These are phyloP conservation scores for Bombus haemorrhoidalis DNA, from an alignment of 1,140 invertebrate genomes.

Conservation along the genomic window DNA sequence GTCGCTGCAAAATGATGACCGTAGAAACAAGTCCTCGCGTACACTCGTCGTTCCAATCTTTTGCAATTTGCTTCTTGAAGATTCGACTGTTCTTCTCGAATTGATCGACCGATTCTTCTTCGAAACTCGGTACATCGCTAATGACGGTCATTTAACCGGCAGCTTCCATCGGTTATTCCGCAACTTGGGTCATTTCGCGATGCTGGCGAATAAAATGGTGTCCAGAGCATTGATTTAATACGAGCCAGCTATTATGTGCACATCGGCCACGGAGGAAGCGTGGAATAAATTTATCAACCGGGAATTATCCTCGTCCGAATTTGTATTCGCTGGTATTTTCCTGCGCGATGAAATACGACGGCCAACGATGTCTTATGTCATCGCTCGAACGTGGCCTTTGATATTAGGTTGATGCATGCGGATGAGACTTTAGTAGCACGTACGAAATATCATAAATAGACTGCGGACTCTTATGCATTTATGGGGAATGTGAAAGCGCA, in stretches of 20 bases:
- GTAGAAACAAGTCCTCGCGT: not conserved
- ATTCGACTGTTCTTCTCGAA: not conserved
- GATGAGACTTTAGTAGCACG: no score
- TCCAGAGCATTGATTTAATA: slow-evolving; percentile 39
- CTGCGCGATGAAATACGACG: not conserved
- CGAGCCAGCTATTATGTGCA: slow-evolving; percentile 15
- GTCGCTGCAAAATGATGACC: not conserved
- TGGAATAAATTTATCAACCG: slow-evolving; percentile 40
- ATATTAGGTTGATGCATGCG: no score
- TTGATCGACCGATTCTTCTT: not conserved
- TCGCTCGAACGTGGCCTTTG: not conserved
- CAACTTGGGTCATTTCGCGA: slow-evolving; percentile 21
- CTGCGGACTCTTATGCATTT: no score
- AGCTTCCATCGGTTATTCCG: not conserved
- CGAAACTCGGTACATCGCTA: not conserved
- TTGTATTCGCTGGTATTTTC: slow-evolving; percentile 24
- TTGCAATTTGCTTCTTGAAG: slow-evolving; percentile 7
- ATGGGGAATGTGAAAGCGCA: no score
- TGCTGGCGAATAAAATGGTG: slow-evolving; percentile 17
- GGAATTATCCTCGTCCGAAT: slow-evolving; percentile 25
- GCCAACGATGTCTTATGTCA: not conserved
- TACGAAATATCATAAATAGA: no score
- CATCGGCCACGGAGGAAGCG: slow-evolving; percentile 6
- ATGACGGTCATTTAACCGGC: slow-evolving; percentile 15
- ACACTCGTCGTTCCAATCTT: not conserved